phyloP scores from a whole-genome alignment of 2,797 vertebrate genomes.

The Coccyzus lansbergi region DNA sequence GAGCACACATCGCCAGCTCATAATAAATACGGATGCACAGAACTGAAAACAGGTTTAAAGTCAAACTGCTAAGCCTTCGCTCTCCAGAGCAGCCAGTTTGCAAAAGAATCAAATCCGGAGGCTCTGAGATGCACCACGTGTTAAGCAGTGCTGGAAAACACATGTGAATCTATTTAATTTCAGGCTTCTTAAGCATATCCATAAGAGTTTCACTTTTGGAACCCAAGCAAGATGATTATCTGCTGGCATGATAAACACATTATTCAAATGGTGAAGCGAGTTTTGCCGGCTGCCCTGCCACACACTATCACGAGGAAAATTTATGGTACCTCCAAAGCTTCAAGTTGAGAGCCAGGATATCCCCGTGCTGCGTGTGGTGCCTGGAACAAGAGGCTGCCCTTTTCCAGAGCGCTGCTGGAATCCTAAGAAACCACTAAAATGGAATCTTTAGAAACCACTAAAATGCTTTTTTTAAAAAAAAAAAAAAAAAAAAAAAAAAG shows the following conservation, averaged over 20 bases:
- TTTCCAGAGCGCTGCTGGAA: neutral
- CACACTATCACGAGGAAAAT: neutral
- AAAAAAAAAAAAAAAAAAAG: neutral
- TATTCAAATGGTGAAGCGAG: neutral
- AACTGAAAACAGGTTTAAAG: neutral
- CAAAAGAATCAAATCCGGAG: neutral
- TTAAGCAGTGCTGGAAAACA: neutral
- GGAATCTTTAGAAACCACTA: neutral
- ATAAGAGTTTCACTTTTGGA: neutral
- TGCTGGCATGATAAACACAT: neutral
- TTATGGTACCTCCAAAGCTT: neutral
- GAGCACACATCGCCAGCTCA: too few species aligned
- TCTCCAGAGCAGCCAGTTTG: neutral
- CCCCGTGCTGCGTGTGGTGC: neutral
- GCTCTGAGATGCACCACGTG: neutral
- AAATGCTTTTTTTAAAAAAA: neutral
- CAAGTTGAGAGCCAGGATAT: slow-evolving; percentile 9
- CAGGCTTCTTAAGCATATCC: neutral
- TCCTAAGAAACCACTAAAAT: neutral
- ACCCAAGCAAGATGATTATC: neutral
- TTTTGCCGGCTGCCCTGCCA: neutral
- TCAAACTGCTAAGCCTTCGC: neutral
- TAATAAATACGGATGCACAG: too few species aligned
- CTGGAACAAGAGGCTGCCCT: neutral
- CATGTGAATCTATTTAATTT: neutral